Conservation (phyloP, 2,113 vertebrate genomes). For the Dryoscopus gambensis region DNA sequence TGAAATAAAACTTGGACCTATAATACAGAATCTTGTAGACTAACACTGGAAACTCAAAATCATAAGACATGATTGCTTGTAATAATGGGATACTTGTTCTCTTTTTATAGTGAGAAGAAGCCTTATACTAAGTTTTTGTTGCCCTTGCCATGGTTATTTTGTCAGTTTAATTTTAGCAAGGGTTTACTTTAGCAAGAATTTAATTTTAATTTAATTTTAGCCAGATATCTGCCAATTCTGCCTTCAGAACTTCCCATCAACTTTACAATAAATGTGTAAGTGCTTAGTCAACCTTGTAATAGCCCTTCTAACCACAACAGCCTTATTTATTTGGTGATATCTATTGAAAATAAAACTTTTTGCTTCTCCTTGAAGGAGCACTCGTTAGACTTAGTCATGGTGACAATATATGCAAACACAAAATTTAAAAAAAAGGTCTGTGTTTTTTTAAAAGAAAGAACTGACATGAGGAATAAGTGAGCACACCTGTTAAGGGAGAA, state of each 20-base stretch:
- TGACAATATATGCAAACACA: background rate
- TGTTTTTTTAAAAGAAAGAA: background rate
- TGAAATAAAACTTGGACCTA: background rate
- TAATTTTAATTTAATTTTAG: background rate
- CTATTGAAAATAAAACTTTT: background rate
- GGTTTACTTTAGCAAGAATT: background rate
- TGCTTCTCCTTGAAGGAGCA: background rate
- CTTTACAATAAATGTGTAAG: background rate
- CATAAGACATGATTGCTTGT: background rate
- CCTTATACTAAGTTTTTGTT: background rate
- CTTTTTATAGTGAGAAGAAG: background rate
- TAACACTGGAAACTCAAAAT: background rate
- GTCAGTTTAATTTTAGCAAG: background rate
- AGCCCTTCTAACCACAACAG: background rate
- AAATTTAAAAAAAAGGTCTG: background rate
- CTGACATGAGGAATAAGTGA: background rate
- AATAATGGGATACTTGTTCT: background rate
- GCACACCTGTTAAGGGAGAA: background rate
- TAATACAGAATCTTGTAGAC: background rate
- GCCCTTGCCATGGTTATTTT: background rate
- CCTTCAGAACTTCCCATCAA: background rate
- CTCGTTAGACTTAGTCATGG: background rate
- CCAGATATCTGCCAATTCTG: background rate
- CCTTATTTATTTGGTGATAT: background rate
- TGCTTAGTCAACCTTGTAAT: background rate